Conservation (phyloP, 2,888 invertebrate genomes). For the Drosophila prolongata region DNA sequence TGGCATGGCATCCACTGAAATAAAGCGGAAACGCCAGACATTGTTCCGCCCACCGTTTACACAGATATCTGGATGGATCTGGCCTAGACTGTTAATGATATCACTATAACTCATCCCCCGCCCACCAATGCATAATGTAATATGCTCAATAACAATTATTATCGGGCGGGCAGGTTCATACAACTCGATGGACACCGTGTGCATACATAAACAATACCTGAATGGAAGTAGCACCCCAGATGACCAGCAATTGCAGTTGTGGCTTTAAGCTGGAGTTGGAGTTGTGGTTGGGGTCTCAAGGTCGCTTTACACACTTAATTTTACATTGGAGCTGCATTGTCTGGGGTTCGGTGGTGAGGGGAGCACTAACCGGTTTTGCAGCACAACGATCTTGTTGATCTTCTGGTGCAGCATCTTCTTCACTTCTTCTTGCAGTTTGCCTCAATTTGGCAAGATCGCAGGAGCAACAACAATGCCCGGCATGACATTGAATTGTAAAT, state of each 20-base stretch:
- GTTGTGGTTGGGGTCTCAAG: conserved; percentile 52
- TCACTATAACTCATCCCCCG: neutral
- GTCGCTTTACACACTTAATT: conserved; percentile 54
- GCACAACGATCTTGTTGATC: conserved; percentile 21
- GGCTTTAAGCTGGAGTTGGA: conserved; percentile 28
- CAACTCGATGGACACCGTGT: conserved; percentile 53
- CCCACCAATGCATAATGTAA: conserved; percentile 6
- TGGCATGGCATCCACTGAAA: neutral
- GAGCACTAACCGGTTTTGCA: conserved; percentile 54
- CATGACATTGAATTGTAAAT: conserved; percentile 73
- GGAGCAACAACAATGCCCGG: conserved; percentile 39
- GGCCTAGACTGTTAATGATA: conserved; percentile 35
- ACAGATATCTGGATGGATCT: conserved; percentile 30
- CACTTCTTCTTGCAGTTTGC: conserved; percentile 10
- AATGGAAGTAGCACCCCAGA: conserved; percentile 22
- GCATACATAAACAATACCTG: conserved; percentile 49
- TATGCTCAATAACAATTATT: conserved; percentile 60
- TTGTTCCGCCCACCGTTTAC: conserved; percentile 17
- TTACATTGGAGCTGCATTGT: conserved; percentile 53
- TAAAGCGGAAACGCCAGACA: conserved; percentile 27
- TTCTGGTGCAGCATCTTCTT: conserved; percentile 29
- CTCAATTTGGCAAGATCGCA: conserved; percentile 42
- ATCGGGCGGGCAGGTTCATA: conserved; percentile 46
- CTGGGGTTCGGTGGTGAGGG: neutral
- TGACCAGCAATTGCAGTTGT: conserved; percentile 41